Evolutionary conservation across 2,113 vertebrate species (phyloP).

Genomic region (Cygnus atratus): DNA sequence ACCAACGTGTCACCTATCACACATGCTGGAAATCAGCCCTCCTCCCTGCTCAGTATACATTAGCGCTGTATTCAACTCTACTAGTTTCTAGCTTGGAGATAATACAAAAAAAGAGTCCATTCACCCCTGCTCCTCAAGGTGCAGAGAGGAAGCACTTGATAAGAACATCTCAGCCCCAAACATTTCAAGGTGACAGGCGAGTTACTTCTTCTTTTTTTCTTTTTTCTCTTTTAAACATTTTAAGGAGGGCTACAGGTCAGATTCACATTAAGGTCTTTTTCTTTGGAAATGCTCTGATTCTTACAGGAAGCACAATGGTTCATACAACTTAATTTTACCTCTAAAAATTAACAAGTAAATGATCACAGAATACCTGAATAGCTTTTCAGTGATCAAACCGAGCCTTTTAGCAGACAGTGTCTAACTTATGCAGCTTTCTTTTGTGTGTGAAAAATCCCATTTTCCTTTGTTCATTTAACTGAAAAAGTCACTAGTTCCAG

Average conservation of each 20-base stretch:
- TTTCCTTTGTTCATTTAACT: slow-evolving; percentile 24
- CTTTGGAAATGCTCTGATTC: not conserved
- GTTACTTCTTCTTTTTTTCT: not conserved
- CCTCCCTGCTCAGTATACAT: not conserved
- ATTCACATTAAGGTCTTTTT: not conserved
- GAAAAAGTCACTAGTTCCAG: not conserved
- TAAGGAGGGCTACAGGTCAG: not conserved
- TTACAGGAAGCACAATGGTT: not conserved
- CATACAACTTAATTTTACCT: not conserved
- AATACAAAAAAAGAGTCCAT: not conserved
- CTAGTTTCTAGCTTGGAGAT: not conserved
- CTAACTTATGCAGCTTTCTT: slow-evolving; percentile 15
- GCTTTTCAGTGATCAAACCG: not conserved
- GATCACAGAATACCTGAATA: slow-evolving; percentile 11
- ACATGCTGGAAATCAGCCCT: not conserved
- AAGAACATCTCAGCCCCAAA: not conserved
- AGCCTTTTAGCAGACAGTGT: not conserved
- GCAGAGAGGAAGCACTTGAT: not conserved
- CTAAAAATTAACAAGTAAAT: slow-evolving; percentile 1
- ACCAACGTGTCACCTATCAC: not conserved
- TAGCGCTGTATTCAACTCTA: not conserved
- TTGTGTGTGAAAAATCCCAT: slow-evolving; percentile 27
- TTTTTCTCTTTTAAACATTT: slow-evolving; percentile 1
- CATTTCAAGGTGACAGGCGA: not conserved
- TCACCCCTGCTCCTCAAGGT: not conserved